These are phyloP conservation scores for Heteromurus nitidus DNA, from an alignment of 2,888 invertebrate genomes.

Conservation along the genomic window DNA sequence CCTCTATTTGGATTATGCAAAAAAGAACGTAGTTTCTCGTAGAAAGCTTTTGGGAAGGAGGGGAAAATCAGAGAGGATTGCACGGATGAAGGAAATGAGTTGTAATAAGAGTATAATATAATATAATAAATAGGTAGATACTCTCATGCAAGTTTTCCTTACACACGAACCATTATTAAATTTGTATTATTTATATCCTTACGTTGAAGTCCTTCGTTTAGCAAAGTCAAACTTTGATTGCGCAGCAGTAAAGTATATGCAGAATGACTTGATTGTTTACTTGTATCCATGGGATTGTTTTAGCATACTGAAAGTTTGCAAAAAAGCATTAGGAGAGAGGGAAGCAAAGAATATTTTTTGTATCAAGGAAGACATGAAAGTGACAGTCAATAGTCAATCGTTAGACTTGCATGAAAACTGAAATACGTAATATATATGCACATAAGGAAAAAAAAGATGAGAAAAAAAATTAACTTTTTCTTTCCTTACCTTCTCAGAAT, in stretches of 20 bases:
- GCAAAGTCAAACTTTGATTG: too few relatives aligned
- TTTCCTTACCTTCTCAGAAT: constrained; percentile 64
- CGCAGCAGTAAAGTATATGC: too few relatives aligned
- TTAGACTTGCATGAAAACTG: neutral
- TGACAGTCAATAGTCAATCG: neutral
- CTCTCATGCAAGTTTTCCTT: neutral
- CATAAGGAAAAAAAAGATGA: neutral
- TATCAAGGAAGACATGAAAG: neutral
- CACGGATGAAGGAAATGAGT: neutral
- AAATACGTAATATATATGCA: neutral
- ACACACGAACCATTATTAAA: neutral
- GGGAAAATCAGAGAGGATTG: neutral
- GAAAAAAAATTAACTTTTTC: neutral
- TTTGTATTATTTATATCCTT: neutral
- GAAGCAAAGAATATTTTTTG: neutral
- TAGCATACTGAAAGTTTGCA: too few relatives aligned
- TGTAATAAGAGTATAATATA: too few relatives aligned
- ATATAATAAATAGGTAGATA: neutral
- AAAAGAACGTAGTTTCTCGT: neutral
- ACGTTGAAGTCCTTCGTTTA: too few relatives aligned
- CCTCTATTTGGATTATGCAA: neutral
- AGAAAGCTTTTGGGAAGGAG: neutral
- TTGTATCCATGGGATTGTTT: too few relatives aligned
- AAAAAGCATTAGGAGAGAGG: neutral
- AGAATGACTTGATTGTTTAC: too few relatives aligned